Evolutionary conservation across 2,888 invertebrate genomes (phyloP), one percentile per base, ranked within the genome.

Genomic region (Hemicrepidius hirtus): DNA sequence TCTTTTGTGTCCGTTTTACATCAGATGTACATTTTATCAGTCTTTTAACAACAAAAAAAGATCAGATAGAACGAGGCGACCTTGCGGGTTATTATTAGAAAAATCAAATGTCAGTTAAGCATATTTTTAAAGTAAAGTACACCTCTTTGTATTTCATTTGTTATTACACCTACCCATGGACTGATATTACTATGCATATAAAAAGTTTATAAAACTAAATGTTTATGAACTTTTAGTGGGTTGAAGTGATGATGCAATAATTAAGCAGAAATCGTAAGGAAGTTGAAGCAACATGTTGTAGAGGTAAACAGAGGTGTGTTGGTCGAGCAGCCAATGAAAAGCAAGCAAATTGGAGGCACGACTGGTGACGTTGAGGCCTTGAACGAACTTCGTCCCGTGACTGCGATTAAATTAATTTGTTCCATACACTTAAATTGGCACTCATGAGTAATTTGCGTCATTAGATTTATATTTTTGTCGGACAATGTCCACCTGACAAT

Each of bases 151-250:
- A 16, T 44, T 5, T 18, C 1, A 13, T 44, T 7, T 44, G 7
- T 6, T 7, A 44, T 18, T 44, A 44, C 7, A 5, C 3, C 18
- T 18, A 16, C 16, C 16, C 18, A 44, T 1, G 5, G 6, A 18
- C 18, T 18, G 18, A 16, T 44, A 10, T 44, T 44, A 44, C 44
- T 1, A 41, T 41, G 1, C 5, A 44, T 44, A 44, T 18, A 16
- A 44, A 44, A 16, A 1, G 5, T 5, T 44, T 20, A 49, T 10
- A 49, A 49, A 21, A 10, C 49, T 49, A 49, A 49, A 21, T 66
- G 66, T 66, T 66, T 66, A 66, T 66, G 55, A 66, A 66, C 66
- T 66, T 66, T 66, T 66, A 66, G 49, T 49, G 49, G 49, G 49
- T 55, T 55, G 53, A 9, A 6, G 18, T 32, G 44, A 62, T 62